Evolutionary conservation across 2,888 invertebrate species (phyloP).

Genomic region (Spilarctia lutea): DNA sequence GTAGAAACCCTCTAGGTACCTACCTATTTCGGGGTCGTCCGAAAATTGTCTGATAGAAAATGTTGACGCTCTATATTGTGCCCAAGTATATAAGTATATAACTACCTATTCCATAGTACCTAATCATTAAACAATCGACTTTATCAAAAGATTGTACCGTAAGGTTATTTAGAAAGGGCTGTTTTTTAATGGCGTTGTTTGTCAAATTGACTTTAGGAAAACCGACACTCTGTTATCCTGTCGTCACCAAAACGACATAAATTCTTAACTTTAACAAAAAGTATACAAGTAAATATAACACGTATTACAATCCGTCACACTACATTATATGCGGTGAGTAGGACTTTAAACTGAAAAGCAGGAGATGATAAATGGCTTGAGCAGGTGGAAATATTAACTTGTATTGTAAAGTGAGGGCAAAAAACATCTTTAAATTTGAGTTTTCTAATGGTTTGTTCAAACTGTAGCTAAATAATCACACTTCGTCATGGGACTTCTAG

Average conservation of each 20-base stretch:
- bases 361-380: constrained; percentile 7
- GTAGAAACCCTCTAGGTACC: too few relatives aligned
- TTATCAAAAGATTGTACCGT: too few relatives aligned
- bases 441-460: background rate
- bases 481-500: too few relatives aligned
- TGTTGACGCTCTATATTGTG: too few relatives aligned
- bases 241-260: background rate
- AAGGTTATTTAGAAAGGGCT: too few relatives aligned
- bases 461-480: background rate
- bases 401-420: background rate
- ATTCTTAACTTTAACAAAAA: background rate
- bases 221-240: background rate
- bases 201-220: background rate
- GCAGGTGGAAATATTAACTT: background rate
- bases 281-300: background rate
- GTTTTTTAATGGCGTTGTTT: background rate
- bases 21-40: too few relatives aligned
- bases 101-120: too few relatives aligned
- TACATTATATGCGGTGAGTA: background rate
- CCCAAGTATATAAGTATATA: too few relatives aligned
- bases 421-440: background rate
- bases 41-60: too few relatives aligned
- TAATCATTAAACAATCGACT: background rate
- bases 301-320: background rate
- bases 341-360: constrained; percentile 3